These are phyloP conservation scores for Acipenser transmontanus DNA, from an alignment of 2,797 vertebrate species.

Conservation along the genomic window DNA sequence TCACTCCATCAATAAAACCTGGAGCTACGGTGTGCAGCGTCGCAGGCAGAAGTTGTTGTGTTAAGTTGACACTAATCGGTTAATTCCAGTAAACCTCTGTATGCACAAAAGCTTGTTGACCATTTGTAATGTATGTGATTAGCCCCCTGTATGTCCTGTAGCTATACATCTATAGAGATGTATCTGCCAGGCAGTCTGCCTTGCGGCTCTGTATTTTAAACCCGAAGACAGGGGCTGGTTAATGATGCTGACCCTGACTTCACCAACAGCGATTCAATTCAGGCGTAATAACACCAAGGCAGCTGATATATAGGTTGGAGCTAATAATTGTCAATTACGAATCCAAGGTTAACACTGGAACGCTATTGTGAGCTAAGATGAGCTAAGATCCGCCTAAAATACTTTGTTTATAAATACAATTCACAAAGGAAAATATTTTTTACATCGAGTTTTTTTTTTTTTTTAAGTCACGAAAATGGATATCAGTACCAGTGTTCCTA, in stretches of 20 bases:
- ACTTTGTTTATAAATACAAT: no score
- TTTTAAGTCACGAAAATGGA: no score
- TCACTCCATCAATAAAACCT: slow-evolving; percentile 77
- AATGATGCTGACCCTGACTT: slow-evolving; percentile 98
- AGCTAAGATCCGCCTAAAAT: no score
- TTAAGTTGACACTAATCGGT: slow-evolving; percentile 90
- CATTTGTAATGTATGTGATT: slow-evolving; percentile 84
- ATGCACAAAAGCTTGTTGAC: slow-evolving; percentile 92
- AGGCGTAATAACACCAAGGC: slow-evolving; percentile 88
- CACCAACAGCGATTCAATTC: slow-evolving; percentile 91
- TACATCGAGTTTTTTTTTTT: no score
- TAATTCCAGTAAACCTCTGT: slow-evolving; percentile 93
- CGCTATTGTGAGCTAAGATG: slow-evolving; percentile 27
- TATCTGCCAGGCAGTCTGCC: slow-evolving; percentile 87
- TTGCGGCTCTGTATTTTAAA: slow-evolving; percentile 71
- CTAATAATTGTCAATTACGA: slow-evolving; percentile 96
- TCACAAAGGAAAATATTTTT: no score
- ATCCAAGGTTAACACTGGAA: slow-evolving; percentile 55
- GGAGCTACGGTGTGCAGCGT: slow-evolving; percentile 41
- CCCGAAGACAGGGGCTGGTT: slow-evolving; percentile 75
- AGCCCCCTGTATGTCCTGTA: slow-evolving; percentile 71
- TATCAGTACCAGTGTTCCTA: no score
- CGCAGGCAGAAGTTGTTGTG: slow-evolving; percentile 81
- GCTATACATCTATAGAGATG: slow-evolving; percentile 78
- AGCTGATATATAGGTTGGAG: slow-evolving; percentile 92